A percentile compares a stretch with the other conserved stretches of the same genome.
These are phyloP conservation scores for Sciaenops ocellatus DNA, from an alignment of 2,797 vertebrate genomes.

Conservation along the genomic window DNA sequence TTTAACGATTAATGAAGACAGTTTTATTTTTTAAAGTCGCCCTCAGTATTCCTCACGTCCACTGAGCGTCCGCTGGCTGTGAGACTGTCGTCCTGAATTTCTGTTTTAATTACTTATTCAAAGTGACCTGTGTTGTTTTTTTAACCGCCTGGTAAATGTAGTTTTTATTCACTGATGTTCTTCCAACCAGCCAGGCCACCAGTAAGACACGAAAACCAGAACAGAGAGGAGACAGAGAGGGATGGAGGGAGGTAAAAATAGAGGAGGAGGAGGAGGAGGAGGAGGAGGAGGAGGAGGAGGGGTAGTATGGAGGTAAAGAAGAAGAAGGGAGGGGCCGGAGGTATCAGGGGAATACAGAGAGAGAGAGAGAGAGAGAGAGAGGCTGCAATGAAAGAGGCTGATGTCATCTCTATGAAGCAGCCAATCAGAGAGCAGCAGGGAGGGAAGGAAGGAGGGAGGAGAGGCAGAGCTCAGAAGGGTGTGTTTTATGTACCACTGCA, in stretches of 20 bases:
- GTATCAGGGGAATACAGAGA: constrained; percentile 57
- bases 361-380: constrained; percentile 50
- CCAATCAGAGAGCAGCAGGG: constrained; percentile 71
- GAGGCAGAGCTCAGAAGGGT: constrained; percentile 71
- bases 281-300: constrained; percentile 25
- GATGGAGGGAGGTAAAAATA: constrained; percentile 44
- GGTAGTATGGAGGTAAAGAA: constrained; percentile 43
- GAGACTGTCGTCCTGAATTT: neutral
- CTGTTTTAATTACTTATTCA: neutral
- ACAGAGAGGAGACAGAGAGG: constrained; percentile 9
- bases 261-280: constrained; percentile 4
- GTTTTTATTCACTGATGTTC: neutral
- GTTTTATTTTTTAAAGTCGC: no score
- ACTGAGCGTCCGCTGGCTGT: no score
- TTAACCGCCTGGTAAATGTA: neutral
- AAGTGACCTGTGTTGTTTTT: neutral
- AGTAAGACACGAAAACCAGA: constrained; percentile 23
- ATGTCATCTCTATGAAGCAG: constrained; percentile 73
- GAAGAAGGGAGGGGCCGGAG: constrained; percentile 65
- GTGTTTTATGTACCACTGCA: constrained; percentile 81
- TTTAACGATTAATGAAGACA: no score
- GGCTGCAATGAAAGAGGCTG: constrained; percentile 63
- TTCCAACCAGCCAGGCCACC: neutral
- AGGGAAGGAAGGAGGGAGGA: constrained; percentile 47
- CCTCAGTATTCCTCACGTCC: no score